Conservation (phyloP, 1,140 invertebrate species). For the Colletes latitarsis region DNA sequence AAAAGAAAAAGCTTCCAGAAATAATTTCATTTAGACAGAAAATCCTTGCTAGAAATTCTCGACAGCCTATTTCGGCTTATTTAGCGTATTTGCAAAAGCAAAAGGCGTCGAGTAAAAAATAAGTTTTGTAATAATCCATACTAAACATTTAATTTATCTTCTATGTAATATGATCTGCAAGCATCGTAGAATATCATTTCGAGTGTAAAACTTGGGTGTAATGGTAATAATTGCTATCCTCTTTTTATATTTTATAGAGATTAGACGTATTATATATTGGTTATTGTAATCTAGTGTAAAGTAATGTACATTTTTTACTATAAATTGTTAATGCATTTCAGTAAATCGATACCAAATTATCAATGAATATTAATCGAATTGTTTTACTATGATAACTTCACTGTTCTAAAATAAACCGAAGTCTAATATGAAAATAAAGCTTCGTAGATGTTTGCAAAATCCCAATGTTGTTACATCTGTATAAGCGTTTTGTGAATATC, state of each 20-base stretch:
- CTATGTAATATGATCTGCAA: not conserved
- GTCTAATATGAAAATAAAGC: conserved; percentile 10
- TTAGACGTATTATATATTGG: not conserved
- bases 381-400: not conserved
- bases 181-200: not conserved
- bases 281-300: conserved; percentile 21
- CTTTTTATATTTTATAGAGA: not conserved
- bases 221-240: not conserved
- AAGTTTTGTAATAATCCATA: conserved; percentile 7
- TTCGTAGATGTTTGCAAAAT: not conserved
- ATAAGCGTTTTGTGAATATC: no score
- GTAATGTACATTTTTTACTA: conserved; percentile 11
- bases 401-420: not conserved
- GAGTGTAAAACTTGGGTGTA: not conserved
- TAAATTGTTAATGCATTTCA: not conserved
- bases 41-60: conserved; percentile 64
- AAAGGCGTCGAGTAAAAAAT: conserved; percentile 26
- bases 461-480: not conserved
- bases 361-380: not conserved
- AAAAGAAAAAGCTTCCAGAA: conserved; percentile 26
- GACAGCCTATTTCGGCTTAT: conserved; percentile 60
- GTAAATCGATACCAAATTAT: not conserved
- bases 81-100: conserved; percentile 65
- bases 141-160: not conserved
- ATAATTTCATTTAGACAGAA: conserved; percentile 55